phyloP scores from a whole-genome alignment of 2,113 vertebrate species.

The Amphilophus citrinellus region DNA sequence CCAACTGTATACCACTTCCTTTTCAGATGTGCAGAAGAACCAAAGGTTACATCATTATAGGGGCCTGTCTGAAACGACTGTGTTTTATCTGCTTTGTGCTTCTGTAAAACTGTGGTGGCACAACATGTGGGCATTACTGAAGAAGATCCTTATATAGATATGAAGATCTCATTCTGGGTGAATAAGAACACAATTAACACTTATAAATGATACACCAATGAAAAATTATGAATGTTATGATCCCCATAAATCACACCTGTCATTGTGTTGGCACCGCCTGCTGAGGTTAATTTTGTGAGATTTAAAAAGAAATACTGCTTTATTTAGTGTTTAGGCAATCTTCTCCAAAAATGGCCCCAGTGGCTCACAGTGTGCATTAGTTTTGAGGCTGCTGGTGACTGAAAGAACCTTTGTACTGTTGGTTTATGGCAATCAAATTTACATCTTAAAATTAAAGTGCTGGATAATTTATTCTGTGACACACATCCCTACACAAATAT shows the following conservation, averaged over 20 bases:
- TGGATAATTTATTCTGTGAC: background rate
- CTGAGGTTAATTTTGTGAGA: background rate
- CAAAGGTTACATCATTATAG: background rate
- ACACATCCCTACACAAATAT: background rate
- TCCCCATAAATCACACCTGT: background rate
- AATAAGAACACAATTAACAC: background rate
- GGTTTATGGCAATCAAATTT: background rate
- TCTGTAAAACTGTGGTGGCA: background rate
- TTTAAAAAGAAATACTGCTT: background rate
- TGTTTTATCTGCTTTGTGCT: background rate
- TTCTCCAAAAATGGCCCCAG: background rate
- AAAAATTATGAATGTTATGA: background rate
- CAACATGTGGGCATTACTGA: background rate
- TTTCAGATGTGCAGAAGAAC: background rate
- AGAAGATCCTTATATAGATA: background rate
- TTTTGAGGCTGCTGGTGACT: background rate
- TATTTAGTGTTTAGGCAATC: background rate
- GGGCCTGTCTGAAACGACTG: background rate
- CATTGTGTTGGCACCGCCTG: background rate
- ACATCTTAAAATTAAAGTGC: background rate
- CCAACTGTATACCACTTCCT: background rate
- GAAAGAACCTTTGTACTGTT: background rate
- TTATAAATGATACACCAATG: background rate
- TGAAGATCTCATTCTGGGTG: background rate
- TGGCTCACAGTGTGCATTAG: background rate